phyloP scores from a whole-genome alignment of 30 jellyfish, hydroid and myxozoan species.

The Aurelia sp. region DNA sequence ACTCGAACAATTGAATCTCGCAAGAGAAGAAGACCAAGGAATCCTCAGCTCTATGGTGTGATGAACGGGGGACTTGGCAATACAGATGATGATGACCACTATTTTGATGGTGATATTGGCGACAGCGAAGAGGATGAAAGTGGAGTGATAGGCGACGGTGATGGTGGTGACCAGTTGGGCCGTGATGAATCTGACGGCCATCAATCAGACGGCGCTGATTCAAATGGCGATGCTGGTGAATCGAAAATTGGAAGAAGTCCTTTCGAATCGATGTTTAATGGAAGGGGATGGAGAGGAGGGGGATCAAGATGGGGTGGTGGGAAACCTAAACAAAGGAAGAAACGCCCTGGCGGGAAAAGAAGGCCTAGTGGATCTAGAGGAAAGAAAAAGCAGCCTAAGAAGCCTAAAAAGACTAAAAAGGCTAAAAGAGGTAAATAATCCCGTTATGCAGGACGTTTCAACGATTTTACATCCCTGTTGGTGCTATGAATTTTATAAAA shows the following conservation, averaged over 20 bases:
- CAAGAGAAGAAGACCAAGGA: not conserved
- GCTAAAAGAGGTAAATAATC: slow-evolving; percentile 13
- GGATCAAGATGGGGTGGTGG: no score
- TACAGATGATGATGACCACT: slow-evolving; percentile 23
- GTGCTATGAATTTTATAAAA: no score
- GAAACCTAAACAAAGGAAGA: no score
- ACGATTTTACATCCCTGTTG: no score
- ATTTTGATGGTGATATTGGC: slow-evolving; percentile 23
- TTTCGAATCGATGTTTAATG: no score
- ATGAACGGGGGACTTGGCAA: not conserved
- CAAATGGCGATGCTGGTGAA: no score
- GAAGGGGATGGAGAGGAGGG: no score
- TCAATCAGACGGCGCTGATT: no score
- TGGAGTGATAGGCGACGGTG: not conserved
- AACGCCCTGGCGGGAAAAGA: no score
- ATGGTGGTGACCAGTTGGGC: not conserved
- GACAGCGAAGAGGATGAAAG: not conserved
- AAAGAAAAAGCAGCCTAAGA: not conserved
- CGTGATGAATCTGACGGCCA: no score
- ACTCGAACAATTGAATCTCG: slow-evolving; percentile 35
- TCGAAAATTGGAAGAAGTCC: no score
- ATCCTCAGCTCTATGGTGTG: not conserved
- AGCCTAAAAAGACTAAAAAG: slow-evolving; percentile 12
- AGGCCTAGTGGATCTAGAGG: not conserved
- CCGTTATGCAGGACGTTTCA: no score